Percentiles rank a stretch among this genome's conserved stretches.
These are phyloP conservation scores for Turdus rufiventris DNA, from an alignment of 2,113 vertebrate species.

Conservation along the genomic window DNA sequence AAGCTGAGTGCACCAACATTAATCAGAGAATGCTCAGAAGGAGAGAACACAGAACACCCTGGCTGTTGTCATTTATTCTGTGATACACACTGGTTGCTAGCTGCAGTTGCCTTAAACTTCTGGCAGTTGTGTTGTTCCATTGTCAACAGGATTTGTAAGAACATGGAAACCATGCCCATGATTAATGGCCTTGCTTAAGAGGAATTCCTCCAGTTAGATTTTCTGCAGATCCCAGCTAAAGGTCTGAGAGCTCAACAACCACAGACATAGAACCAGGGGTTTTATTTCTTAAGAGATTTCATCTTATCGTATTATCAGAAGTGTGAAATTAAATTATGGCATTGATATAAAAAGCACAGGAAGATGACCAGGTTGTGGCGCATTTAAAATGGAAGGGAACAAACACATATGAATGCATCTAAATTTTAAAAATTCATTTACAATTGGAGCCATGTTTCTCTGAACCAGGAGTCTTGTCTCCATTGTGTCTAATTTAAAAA, in stretches of 20 bases:
- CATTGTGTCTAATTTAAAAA: not conserved
- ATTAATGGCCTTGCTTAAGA: not conserved
- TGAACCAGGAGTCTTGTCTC: not conserved
- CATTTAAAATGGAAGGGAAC: not conserved
- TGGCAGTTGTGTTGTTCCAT: not conserved
- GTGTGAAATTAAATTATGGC: not conserved
- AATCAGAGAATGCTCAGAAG: not conserved
- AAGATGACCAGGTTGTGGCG: not conserved
- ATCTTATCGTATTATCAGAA: not conserved
- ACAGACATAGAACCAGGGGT: not conserved
- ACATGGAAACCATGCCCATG: not conserved
- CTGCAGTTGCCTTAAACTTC: conserved; percentile 2
- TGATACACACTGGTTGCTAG: conserved; percentile 48
- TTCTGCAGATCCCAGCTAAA: not conserved
- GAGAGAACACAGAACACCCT: conserved; percentile 54
- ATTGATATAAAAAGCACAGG: not conserved
- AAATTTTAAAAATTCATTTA: not conserved
- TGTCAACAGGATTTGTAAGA: conserved; percentile 38
- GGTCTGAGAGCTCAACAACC: not conserved
- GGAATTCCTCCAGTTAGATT: not conserved
- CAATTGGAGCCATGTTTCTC: not conserved
- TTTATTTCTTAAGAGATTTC: not conserved
- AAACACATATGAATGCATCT: not conserved
- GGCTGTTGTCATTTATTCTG: not conserved
- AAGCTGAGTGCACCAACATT: not conserved